Evolutionary conservation across 2,797 vertebrate species (phyloP), one percentile per base, ranked within the genome.

Genomic region (Aldrovandia affinis): DNA sequence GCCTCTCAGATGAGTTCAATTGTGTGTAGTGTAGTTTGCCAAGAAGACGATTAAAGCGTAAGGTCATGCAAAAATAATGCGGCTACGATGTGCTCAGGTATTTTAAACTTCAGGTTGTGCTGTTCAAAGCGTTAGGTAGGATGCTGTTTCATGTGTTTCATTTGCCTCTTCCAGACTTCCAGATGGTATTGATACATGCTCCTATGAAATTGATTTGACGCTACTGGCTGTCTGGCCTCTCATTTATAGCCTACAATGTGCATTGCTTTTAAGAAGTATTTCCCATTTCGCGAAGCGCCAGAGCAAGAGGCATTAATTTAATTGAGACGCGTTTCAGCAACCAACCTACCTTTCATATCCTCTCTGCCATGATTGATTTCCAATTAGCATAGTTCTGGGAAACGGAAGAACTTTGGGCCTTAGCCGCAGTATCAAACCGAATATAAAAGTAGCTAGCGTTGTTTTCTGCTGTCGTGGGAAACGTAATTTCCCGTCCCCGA

Each of bases 131-230:
- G 30, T 39, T 20, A 42, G 33, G 55, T 28, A 50, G 33, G 10
- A 30, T 25, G 15, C n/a, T 30, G 28, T 55, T 83, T 75, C 65
- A 30, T 22, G 22, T 42, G 44, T 57, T 68, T 75, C 68, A 50
- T 22, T 42, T 42, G 50, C 25, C 18, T 12, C 55, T 47, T 25
- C 44, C 1, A 4, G 28, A n/a, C 47, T 6, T 44, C 44, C 14
- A 22, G 42, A 6, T 22, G 44, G 12, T 70, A 39, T 33, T 36
- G 55, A 63, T 63, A 25, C 61, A 63, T 47, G 85, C 80, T 83
- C 81, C 73, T 85, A 83, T 89, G 78, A 83, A 83, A 88, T 86
- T 81, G 78, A 68, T 68, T 83, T 9, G 82, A 84, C 82, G 80
- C 36, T 3, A 42, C 63, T 36, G 55, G 78, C 59, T 87, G 44